Percentiles rank a stretch among this genome's conserved stretches.
Conservation (phyloP, 2,888 invertebrate genomes). For the Heteropelma amictum region DNA sequence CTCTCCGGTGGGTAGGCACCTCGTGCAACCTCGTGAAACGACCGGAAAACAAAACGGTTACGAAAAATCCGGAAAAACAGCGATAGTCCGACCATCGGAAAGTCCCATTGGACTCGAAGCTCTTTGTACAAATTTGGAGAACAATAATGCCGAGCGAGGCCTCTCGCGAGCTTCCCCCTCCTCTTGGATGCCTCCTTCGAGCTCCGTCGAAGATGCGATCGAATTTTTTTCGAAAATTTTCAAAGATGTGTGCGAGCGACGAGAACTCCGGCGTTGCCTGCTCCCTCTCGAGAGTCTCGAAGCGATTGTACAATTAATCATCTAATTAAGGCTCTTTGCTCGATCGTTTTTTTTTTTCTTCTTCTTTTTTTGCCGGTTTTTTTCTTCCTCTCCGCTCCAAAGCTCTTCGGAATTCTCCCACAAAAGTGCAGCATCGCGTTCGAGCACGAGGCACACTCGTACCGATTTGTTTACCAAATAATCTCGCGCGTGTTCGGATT, state of each 20-base stretch:
- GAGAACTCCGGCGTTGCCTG: slow-evolving; percentile 60
- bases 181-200: slow-evolving; percentile 53
- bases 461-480: slow-evolving; percentile 65
- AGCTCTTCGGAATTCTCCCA: slow-evolving; percentile 1
- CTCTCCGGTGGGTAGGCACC: too few species aligned
- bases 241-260: slow-evolving; percentile 51
- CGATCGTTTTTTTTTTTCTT: slow-evolving; percentile 52
- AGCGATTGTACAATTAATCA: slow-evolving; percentile 73
- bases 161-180: slow-evolving; percentile 51
- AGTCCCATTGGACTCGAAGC: slow-evolving; percentile 21
- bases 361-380: too few species aligned
- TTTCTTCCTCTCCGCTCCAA: slow-evolving; percentile 5
- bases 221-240: slow-evolving; percentile 42
- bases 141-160: slow-evolving; percentile 59
- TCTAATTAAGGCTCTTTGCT: slow-evolving; percentile 70
- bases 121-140: slow-evolving; percentile 44
- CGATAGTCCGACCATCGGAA: slow-evolving; percentile 38
- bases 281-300: slow-evolving; percentile 43
- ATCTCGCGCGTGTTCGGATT: slow-evolving; percentile 43
- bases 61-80: slow-evolving; percentile 12
- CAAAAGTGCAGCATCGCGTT: slow-evolving; percentile 45
- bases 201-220: slow-evolving; percentile 65
- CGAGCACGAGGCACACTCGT: slow-evolving; percentile 44
- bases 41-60: not conserved
- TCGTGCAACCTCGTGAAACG: not conserved